Evolutionary conservation across 2,888 invertebrate species (phyloP), one percentile per base, ranked within the genome.

Genomic region (Caenorhabditis macrosperma): DNA sequence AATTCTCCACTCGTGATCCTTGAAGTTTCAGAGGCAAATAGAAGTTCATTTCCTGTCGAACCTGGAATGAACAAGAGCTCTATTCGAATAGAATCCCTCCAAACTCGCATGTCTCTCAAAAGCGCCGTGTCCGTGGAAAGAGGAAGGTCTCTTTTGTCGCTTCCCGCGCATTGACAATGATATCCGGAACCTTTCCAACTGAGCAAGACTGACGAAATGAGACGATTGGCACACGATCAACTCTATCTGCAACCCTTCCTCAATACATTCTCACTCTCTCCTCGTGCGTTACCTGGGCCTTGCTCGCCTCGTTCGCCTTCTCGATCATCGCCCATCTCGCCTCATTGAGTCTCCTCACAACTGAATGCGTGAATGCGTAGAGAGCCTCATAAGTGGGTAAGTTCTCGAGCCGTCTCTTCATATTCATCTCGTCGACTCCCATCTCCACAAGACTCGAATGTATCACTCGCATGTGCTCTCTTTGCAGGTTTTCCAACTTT

Each of bases 351-450:
- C 82, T 68, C 54, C 86, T 66, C 0, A 90, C 87, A 10, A 90
- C 81, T 17, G 88, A 81, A 82, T 87, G 85, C 6, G 90, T 83
- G 63, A 90, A 90, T 6, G 89, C 80, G 68, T 90, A 90, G 22
- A 90, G 82, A 0, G 88, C 87, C 57, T 90, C 90, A 72, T 89
- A 90, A 6, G 87, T 83, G 7, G 89, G 89, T 64, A 90, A 55
- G 60, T 85, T 66, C 28, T 88, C 90, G 26, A 90, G 48, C 71
- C 82, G 67, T 33, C 86, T 67, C 22, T 81, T 74, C 67, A 87
- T 59, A 28, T 60, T 60, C 24, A 59, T 55, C 17, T 80, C 71
- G n/a, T 68, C 79, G 0, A 64, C 50, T 20, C 71, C 57, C 7
- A 79, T 66, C 54, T 71, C 78, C 35, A 64, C 54, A 17, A 78